phyloP scores from a whole-genome alignment of 2,797 vertebrate genomes.

The Enteromius treurensis region DNA sequence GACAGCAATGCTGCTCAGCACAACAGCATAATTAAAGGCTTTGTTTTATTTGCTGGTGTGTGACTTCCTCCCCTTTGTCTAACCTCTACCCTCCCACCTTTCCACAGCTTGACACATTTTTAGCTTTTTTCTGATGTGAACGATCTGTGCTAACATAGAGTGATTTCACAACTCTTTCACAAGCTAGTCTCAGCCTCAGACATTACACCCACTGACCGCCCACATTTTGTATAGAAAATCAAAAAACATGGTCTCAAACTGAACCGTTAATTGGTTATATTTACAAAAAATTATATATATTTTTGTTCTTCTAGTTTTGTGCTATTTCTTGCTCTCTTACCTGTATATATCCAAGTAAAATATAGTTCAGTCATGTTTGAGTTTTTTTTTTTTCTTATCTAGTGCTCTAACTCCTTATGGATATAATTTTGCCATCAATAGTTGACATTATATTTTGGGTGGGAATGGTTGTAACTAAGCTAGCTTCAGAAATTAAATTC shows the following conservation, averaged over 20 bases:
- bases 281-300: background rate
- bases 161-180: constrained; percentile 11
- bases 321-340: background rate
- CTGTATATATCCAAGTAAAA: background rate
- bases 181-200: constrained; percentile 9
- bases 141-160: background rate
- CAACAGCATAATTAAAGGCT: background rate
- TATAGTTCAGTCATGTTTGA: background rate
- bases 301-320: background rate
- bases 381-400: background rate
- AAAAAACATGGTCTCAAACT: background rate
- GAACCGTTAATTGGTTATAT: background rate
- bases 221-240: background rate
- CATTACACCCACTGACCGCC: constrained; percentile 3
- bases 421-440: background rate
- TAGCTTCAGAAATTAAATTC: background rate
- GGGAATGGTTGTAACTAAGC: background rate
- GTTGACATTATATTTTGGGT: background rate
- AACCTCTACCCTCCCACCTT: background rate
- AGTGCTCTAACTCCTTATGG: background rate
- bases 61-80: background rate
- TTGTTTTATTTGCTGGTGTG: background rate
- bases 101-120: background rate
- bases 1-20: background rate
- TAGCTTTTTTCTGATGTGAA: background rate